Conservation (phyloP, 2,888 invertebrate species). For the Rutpela maculata region DNA sequence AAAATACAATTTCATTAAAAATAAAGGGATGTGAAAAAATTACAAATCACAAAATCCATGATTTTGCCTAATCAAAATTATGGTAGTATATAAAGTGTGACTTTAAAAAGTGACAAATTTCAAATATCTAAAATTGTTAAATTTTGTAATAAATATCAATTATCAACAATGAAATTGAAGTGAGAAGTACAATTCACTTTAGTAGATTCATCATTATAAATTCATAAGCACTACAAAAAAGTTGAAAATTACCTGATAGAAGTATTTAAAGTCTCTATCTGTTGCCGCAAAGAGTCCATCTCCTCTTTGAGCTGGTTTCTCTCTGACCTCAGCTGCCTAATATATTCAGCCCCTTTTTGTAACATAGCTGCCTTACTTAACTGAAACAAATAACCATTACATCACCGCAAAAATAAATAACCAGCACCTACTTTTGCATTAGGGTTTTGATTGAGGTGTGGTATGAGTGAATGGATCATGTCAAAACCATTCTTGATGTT, state of each 20-base stretch:
- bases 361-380: constrained; percentile 97
- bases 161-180: no score
- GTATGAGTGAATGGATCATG: constrained; percentile 93
- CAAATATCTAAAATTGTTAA: no score
- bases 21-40: no score
- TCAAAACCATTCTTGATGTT: constrained; percentile 98
- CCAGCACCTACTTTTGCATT: constrained; percentile 84
- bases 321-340: constrained; percentile 90
- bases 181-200: no score
- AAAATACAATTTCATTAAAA: no score
- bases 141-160: no score
- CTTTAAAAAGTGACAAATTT: no score
- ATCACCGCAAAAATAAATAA: constrained; percentile 2
- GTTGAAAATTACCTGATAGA: constrained; percentile 84
- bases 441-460: constrained; percentile 92
- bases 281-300: constrained; percentile 89
- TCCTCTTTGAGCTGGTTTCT: constrained; percentile 91
- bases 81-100: no score
- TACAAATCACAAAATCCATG: no score
- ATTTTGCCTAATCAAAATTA: no score
- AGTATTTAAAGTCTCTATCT: constrained; percentile 93
- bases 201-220: no score
- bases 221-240: no score
- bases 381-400: constrained; percentile 71
- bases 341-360: constrained; percentile 97